Base-by-base conservation (phyloP, 2,113 vertebrate species). In the Eurystomus gularis region DNA sequence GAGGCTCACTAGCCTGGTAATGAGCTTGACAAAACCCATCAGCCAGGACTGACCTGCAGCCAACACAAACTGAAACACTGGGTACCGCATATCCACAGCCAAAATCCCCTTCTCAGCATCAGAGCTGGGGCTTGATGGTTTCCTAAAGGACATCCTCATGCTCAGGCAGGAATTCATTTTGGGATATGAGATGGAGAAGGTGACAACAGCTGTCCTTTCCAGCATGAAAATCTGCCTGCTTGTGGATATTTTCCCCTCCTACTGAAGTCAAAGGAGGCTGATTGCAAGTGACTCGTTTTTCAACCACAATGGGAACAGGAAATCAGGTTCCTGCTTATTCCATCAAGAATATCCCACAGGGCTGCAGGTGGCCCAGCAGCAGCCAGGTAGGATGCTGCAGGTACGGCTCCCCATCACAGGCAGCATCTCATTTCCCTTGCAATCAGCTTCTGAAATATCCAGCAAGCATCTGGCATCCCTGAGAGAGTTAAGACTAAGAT, bases 201-300 rank as follows among this genome's bases (percentile, higher is more conserved):
- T 93, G 82, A 92, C 44, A 79, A 72, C 48, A 91, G 70, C 48
- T 85, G 70, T 44, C n/a, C 23, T 28, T 93, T 86, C 60, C 0
- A 0, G 17, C 46, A 13, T 9, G 57, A 35, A 79, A 55, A 85
- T 18, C 42, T 35, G 76, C 26, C 23, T 0, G 0, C 13, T 73
- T 64, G 42, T 10, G 26, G 39, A n/a, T 39, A 39, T 51, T 52
- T 85, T 35, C 42, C 48, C n/a, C 42, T 68, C 51, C 26, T 7
- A 5, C 55, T 68, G 65, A 82, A 85, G 61, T 51, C 57, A 73
- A 35, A 61, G 35, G 23, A 61, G 9, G 35, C 7, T 79, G 37
- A 82, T 21, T 28, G 35, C 72, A 71, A 71, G 19, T 13, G 17
- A 51, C 57, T 76, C 1, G 0, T 33, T 91, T 70, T 87, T 80